Evolutionary conservation across 2,113 vertebrate genomes (phyloP).

Genomic region (Pycnonotus jocosus): DNA sequence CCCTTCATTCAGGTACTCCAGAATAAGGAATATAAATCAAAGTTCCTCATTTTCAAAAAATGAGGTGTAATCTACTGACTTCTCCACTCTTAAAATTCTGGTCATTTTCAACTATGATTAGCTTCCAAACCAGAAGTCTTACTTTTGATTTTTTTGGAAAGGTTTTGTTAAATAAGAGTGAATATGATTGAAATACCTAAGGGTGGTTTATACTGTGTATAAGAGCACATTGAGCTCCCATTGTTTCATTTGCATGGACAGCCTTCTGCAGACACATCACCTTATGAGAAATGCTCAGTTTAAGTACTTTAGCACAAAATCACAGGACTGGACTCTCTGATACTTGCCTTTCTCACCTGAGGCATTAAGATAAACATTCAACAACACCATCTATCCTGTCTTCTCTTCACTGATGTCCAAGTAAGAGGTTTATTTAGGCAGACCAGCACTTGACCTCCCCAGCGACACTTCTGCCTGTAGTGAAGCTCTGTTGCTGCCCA

Average conservation of each 20-base stretch:
- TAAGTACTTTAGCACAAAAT: neutral
- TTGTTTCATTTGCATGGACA: neutral
- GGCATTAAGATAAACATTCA: neutral
- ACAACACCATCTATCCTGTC: neutral
- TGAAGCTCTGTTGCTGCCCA: constrained; percentile 15
- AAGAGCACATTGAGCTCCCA: neutral
- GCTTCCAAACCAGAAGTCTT: neutral
- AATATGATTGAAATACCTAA: neutral
- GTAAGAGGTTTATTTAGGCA: constrained; percentile 9
- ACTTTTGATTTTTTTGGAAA: neutral
- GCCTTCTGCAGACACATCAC: neutral
- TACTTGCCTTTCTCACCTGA: neutral
- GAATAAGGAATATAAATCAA: neutral
- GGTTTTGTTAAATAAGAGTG: neutral
- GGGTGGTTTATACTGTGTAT: neutral
- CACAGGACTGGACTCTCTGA: neutral
- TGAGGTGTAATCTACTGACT: neutral
- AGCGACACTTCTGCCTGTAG: neutral
- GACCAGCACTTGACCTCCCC: neutral
- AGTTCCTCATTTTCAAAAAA: neutral
- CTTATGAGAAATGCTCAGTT: neutral
- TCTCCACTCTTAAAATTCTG: neutral
- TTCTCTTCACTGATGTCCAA: neutral
- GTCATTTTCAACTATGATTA: neutral
- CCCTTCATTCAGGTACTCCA: neutral